Percentiles rank a stretch among this genome's conserved stretches.
phyloP scores from a whole-genome alignment of 2,113 vertebrate species.

The Columbina picui region DNA sequence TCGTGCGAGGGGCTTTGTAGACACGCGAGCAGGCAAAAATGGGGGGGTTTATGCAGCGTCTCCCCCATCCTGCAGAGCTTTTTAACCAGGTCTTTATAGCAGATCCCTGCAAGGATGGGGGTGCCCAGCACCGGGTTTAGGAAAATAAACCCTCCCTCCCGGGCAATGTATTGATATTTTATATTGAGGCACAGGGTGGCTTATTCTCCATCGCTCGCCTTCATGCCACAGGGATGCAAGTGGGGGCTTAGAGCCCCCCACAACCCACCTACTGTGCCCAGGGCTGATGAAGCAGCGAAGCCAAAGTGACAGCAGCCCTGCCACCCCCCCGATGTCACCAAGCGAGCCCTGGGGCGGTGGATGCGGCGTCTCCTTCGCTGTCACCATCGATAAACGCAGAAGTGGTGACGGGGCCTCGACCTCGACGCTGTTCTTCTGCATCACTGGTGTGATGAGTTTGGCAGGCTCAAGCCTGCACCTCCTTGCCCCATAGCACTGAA shows the following conservation, averaged over 20 bases:
- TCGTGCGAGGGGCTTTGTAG: neutral
- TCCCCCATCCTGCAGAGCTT: too few relatives aligned
- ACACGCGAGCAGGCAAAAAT: neutral
- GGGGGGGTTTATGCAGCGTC: neutral
- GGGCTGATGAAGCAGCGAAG: neutral
- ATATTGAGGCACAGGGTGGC: neutral
- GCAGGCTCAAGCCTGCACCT: neutral
- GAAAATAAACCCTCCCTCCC: neutral
- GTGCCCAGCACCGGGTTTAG: neutral
- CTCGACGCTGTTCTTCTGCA: neutral
- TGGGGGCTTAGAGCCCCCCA: neutral
- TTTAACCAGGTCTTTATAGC: neutral
- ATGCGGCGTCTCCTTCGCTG: neutral
- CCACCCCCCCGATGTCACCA: neutral
- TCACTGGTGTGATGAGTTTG: neutral
- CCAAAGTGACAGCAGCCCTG: neutral
- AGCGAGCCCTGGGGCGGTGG: neutral
- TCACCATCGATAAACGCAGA: neutral
- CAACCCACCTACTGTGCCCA: neutral
- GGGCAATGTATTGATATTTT: neutral
- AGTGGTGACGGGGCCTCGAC: rapidly evolving
- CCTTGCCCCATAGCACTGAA: rapidly evolving
- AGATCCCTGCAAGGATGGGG: rapidly evolving
- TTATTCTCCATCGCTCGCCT: rapidly evolving
- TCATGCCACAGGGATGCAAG: rapidly evolving